Base-by-base conservation (phyloP, 2,113 vertebrate genomes). In the Albula goreensis region DNA sequence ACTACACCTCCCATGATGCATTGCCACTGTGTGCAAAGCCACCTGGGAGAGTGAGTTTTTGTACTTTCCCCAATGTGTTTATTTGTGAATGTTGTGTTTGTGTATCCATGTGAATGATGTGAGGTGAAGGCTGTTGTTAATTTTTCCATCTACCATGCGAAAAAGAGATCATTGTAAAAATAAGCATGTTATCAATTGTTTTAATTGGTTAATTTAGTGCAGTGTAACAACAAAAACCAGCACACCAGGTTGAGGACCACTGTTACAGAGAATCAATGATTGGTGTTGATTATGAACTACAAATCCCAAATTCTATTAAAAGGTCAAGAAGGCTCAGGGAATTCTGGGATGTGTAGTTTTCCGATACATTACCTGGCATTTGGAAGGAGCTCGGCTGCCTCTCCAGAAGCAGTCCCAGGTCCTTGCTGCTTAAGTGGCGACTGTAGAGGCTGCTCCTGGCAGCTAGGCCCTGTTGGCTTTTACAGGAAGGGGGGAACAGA, bases 371-470 rank as follows among this genome's bases (percentile, higher is more conserved):
- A 92, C 95, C 94, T 93, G 93, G 86, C 10, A 92, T 84, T 80
- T 83, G 89, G 78, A 85, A 31, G 57, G 80, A 25, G 78, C 41
- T 81, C 84, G 78, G 4, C 53, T 25, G 81, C 86, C 87, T 85
- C 83, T 77, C 88, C 85, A 91, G 85, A 85, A 80, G 83, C 41
- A 79, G 88, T 85, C 70, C 78, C 51, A 88, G 57, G 78, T 83
- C 83, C 89, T 88, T 50, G 88, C 84, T 84, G 90, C 91, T 93
- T 90, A 93, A 80, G 90, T 94, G 90, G 2, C 93, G 92, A 90
- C 94, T 94, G 94, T 94, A 94, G 88, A 94, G 89, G 88, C 90
- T 93, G 89, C 86, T 83, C 88, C 91, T 90, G 88, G 95, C 93
- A 88, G 90, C 93, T 63, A 93, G 90, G 82, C 91, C 93, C 88